phyloP scores from a whole-genome alignment of 2,797 vertebrate genomes.

The Alca torda region DNA sequence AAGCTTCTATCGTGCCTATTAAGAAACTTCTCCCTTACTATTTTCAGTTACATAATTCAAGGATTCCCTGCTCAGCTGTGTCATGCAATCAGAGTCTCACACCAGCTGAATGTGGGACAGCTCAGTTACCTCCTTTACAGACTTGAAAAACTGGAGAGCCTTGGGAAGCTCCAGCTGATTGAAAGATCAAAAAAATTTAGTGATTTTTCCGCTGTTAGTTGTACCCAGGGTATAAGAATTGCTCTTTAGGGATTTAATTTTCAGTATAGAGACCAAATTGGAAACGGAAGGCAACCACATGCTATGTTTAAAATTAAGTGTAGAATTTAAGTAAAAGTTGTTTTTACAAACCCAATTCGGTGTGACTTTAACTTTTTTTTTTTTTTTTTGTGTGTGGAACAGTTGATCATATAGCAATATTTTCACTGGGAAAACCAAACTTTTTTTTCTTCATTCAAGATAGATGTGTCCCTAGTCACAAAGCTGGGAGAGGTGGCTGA shows the following conservation, averaged over 20 bases:
- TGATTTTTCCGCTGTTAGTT: not conserved
- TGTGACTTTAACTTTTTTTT: not conserved
- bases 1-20: not conserved
- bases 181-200: not conserved
- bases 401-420: not conserved
- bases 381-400: not conserved
- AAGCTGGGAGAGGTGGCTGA: no score
- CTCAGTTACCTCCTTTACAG: not conserved
- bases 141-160: not conserved
- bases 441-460: not conserved
- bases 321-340: not conserved
- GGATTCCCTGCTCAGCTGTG: not conserved
- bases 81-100: not conserved
- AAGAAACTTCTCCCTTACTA: not conserved
- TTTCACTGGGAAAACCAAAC: not conserved
- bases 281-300: not conserved
- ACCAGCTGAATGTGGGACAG: not conserved
- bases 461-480: no score
- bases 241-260: not conserved
- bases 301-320: not conserved
- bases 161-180: not conserved
- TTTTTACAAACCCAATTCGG: not conserved
- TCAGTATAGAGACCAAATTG: not conserved
- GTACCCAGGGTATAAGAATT: not conserved
- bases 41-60: not conserved